phyloP scores from a whole-genome alignment of 2,888 invertebrate genomes.

The Lottia scabra region DNA sequence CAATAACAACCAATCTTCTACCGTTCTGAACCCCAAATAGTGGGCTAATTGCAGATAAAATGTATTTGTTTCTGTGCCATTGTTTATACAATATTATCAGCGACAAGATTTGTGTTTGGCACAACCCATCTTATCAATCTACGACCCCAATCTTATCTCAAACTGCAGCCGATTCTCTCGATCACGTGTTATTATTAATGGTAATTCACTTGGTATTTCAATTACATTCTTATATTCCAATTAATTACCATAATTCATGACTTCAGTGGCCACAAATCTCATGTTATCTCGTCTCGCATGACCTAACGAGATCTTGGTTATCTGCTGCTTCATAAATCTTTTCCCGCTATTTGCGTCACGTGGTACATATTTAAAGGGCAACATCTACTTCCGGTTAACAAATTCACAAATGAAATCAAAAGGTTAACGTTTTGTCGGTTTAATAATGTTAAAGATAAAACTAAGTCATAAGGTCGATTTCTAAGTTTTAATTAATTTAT shows the following conservation, averaged over 20 bases:
- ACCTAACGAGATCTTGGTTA: neutral
- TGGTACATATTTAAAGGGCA: neutral
- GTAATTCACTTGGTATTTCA: neutral
- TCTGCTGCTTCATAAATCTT: neutral
- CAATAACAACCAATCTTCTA: too few species aligned
- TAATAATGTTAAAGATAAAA: too few species aligned
- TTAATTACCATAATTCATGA: neutral
- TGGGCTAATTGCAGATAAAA: too few species aligned
- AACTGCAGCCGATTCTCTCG: neutral
- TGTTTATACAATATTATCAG: neutral
- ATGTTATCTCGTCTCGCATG: neutral
- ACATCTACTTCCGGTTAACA: neutral
- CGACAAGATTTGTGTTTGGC: neutral
- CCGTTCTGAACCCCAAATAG: too few species aligned
- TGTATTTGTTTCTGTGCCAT: neutral
- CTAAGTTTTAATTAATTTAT: too few species aligned
- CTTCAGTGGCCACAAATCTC: neutral
- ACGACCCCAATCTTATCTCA: neutral
- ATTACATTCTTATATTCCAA: neutral
- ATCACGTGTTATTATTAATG: slow-evolving; percentile 3
- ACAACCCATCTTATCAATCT: slow-evolving; percentile 2
- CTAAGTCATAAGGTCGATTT: too few species aligned
- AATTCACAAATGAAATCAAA: neutral
- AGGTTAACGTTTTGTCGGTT: too few species aligned
- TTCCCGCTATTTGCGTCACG: neutral